phyloP scores from a whole-genome alignment of 2,113 vertebrate species.

The Strix uralensis region DNA sequence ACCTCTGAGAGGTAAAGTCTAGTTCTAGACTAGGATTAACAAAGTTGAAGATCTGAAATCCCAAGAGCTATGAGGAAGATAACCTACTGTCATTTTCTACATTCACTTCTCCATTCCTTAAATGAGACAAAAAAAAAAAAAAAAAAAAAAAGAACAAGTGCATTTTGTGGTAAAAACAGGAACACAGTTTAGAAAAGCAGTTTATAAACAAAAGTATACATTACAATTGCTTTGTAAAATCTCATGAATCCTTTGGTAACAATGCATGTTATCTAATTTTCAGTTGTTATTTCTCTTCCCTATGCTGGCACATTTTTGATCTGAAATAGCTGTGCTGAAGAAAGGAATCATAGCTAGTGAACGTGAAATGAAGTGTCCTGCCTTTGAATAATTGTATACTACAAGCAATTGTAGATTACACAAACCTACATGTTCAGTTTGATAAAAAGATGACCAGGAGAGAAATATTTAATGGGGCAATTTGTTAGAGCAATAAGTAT shows the following conservation, averaged over 20 bases:
- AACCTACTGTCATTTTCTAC: not conserved
- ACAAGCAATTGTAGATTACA: not conserved
- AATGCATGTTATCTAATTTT: not conserved
- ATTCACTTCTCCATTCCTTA: not conserved
- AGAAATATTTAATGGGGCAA: not conserved
- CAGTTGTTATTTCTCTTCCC: not conserved
- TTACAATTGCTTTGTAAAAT: not conserved
- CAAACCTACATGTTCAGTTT: not conserved
- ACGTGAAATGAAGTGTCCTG: not conserved
- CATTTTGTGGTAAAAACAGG: not conserved
- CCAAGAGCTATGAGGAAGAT: not conserved
- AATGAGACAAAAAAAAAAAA: not conserved
- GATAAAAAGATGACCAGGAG: not conserved
- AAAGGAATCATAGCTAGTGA: not conserved
- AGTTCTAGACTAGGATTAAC: not conserved
- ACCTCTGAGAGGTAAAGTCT: not conserved
- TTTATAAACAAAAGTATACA: not conserved
- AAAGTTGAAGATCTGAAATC: not conserved
- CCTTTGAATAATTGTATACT: not conserved
- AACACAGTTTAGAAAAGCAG: not conserved
- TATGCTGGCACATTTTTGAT: not conserved
- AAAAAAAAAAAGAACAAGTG: not conserved
- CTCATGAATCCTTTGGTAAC: not conserved
- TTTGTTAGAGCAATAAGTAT: not conserved
- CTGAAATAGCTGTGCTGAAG: not conserved